These are phyloP conservation scores for Peromyscus nudipes DNA, from an alignment of 2,797 vertebrate genomes.

Conservation along the genomic window DNA sequence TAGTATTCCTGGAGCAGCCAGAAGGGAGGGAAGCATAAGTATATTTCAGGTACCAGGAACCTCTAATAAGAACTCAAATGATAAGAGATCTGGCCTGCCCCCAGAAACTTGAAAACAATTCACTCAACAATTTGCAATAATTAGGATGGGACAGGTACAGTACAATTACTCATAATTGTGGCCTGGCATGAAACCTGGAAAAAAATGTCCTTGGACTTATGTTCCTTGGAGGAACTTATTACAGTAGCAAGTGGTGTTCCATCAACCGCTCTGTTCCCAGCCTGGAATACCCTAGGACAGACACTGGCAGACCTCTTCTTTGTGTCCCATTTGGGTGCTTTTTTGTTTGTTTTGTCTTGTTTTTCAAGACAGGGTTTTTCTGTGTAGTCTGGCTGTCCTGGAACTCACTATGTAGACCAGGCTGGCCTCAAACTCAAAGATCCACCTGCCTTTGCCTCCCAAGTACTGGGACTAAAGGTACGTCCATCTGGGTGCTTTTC, in stretches of 20 bases:
- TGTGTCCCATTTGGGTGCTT: background rate
- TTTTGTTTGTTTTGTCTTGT: background rate
- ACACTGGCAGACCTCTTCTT: conserved; percentile 28
- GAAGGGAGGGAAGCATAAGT: background rate
- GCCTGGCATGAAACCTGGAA: conserved; percentile 71
- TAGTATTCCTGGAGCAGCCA: background rate
- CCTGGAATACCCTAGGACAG: background rate
- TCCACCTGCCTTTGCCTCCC: background rate
- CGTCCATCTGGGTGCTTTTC: background rate
- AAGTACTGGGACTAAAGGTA: background rate
- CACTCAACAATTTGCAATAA: conserved; percentile 80
- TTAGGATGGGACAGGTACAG: conserved; percentile 52
- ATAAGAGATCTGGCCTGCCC: conserved; percentile 50
- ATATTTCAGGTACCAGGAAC: conserved; percentile 3
- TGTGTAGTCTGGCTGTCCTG: background rate
- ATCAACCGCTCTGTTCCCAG: background rate
- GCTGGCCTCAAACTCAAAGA: background rate
- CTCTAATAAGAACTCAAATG: conserved; percentile 21
- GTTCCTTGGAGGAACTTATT: conserved; percentile 61
- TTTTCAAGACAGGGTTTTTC: background rate
- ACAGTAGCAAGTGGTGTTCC: background rate
- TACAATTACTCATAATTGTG: conserved; percentile 55
- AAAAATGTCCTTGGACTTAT: conserved; percentile 74
- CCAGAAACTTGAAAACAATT: conserved; percentile 68
- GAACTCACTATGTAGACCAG: background rate